Base-by-base conservation (phyloP, 2,113 vertebrate species). In the Catharus fuscescens region DNA sequence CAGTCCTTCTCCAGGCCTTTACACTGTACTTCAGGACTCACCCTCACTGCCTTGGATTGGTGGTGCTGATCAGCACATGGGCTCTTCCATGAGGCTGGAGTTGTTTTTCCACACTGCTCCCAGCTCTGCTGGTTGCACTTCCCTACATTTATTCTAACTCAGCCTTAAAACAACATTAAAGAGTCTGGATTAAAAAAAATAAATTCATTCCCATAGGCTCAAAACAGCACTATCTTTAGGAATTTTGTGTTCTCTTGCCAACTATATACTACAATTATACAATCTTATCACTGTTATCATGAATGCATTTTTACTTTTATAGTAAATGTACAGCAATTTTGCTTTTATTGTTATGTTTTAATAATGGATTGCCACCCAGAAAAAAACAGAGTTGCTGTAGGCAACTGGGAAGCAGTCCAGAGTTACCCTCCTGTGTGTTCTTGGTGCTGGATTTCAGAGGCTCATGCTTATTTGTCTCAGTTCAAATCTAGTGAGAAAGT, bases 331-430 rank as follows among this genome's bases (percentile, higher is more conserved):
- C 79, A 80, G 61, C 26, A 74, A 87, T 81, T 4, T 1, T 66
- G 20, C 14, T 87, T 92, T 87, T 91, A 93, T 80, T 94, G 50
- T 89, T 92, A 70, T 53, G 65, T 78, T 95, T 96, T 89, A 92
- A 73, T 92, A 95, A 83, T 66, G 82, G 45, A 82, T 94, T 93
- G 74, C 90, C 88, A 94, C 92, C 66, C 93, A 94, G 85, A 62
- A 84, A 92, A 87, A 83, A 56, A 80, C 53, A 20, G 66, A 94
- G 66, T 70, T 83, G 90, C 95, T 93, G 82, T 78, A 94, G 94
- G 96, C 91, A 94, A 88, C 67, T 93, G 92, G 92, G 95, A 96
- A 95, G 45, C 7, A 1, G n/a, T 90, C 88, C 94, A 96, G 92
- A 83, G 54, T 71, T 92, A 93, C 76, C 62, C 79, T 96, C 67